Conservation (phyloP, 2,113 vertebrate species). For the Butorides virescens region DNA sequence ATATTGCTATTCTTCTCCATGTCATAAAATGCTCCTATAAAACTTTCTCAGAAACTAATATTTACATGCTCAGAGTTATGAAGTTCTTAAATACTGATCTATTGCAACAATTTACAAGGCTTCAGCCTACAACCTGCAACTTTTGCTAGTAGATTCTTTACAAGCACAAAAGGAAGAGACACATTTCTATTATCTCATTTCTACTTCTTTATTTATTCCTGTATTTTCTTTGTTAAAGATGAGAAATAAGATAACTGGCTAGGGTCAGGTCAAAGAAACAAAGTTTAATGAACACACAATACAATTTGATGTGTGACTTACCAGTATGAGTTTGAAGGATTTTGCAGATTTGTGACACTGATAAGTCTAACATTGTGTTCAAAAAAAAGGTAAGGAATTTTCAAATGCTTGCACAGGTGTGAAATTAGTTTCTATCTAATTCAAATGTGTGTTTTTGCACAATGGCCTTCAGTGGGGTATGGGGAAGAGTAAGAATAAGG, state of each 20-base stretch:
- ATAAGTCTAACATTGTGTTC: neutral
- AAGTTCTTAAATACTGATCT: neutral
- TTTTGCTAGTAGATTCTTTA: neutral
- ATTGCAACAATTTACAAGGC: neutral
- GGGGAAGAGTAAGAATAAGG: neutral
- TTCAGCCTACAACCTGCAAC: neutral
- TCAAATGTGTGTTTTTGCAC: neutral
- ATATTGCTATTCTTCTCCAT: neutral
- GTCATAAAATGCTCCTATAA: neutral
- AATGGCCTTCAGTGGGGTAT: fast-evolving
- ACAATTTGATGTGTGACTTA: fast-evolving
- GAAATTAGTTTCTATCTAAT: neutral
- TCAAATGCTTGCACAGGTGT: neutral
- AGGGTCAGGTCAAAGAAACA: neutral
- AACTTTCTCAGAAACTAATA: neutral
- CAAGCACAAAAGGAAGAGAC: neutral
- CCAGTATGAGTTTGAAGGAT: neutral
- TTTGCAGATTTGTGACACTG: neutral
- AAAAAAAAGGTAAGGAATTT: neutral
- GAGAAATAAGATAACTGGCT: neutral
- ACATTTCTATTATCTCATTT: neutral
- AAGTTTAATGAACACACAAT: neutral
- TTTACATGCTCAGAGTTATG: neutral
- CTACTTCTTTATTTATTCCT: neutral
- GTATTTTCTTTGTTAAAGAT: neutral